A percentile compares a stretch with the other conserved stretches of the same genome.
Evolutionary conservation across 1,140 invertebrate genomes (phyloP).

Genomic region (Agraylea sexmaculata): DNA sequence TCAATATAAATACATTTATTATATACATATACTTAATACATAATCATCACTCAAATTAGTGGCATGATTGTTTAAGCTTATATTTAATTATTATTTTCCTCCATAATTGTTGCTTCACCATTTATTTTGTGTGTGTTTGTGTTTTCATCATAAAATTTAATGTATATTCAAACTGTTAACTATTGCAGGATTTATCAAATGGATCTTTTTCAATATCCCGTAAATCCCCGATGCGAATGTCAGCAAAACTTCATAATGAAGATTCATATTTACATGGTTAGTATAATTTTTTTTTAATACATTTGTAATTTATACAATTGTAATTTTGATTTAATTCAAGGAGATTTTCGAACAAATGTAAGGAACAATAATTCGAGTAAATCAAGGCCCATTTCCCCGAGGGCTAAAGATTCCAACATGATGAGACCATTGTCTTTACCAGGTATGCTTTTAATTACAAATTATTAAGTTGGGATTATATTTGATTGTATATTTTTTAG

Average conservation of each 20-base stretch:
- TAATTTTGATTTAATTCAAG: conserved; percentile 4
- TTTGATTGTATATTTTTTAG: conserved; percentile 23
- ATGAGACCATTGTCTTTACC: conserved; percentile 19
- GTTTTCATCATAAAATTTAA: no score
- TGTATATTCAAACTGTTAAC: no score
- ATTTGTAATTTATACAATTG: neutral
- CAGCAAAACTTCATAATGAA: conserved; percentile 21
- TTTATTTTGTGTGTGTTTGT: no score
- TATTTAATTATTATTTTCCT: no score
- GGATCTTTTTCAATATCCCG: conserved; percentile 16
- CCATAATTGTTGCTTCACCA: no score
- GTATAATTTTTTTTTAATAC: conserved; percentile 4
- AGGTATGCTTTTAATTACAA: conserved; percentile 7
- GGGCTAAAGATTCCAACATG: conserved; percentile 13
- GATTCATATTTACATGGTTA: conserved; percentile 19
- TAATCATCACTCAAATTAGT: no score
- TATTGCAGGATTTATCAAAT: no score
- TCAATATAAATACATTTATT: no score
- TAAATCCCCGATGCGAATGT: conserved; percentile 20
- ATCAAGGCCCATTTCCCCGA: conserved; percentile 20
- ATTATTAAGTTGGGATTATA: neutral
- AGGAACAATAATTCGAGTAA: conserved; percentile 16
- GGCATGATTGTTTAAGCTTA: no score
- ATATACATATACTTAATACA: no score
- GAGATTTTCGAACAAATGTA: conserved; percentile 18